These are phyloP conservation scores for Laspeyria flexula DNA, from an alignment of 2,888 invertebrate genomes.

Conservation along the genomic window DNA sequence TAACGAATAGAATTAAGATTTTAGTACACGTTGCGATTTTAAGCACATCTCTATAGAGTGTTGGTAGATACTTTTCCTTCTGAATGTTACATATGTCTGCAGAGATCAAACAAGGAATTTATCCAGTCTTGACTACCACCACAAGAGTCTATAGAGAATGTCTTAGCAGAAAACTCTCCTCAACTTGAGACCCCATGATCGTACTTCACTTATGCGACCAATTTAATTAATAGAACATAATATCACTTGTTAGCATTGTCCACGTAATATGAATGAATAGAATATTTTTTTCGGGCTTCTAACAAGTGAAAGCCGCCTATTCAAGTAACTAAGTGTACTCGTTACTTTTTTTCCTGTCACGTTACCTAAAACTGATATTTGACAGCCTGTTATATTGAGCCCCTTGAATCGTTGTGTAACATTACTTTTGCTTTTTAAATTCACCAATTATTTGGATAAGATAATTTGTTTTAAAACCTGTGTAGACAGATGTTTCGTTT, in stretches of 20 bases:
- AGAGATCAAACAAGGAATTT: too few species aligned
- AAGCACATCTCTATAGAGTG: too few species aligned
- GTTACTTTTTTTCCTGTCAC: constrained; percentile 43
- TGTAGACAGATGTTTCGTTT: constrained; percentile 2
- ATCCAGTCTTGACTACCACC: too few species aligned
- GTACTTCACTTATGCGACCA: too few species aligned
- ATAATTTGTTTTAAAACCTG: neutral
- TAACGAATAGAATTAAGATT: neutral
- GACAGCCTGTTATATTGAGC: neutral
- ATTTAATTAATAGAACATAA: neutral
- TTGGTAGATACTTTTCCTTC: too few species aligned
- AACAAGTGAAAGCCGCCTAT: constrained; percentile 54
- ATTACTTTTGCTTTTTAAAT: constrained; percentile 19
- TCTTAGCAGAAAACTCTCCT: too few species aligned
- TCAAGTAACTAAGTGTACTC: constrained; percentile 30
- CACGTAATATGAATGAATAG: neutral
- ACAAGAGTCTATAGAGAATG: too few species aligned
- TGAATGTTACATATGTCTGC: too few species aligned
- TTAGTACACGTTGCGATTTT: too few species aligned
- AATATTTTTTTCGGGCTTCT: constrained; percentile 16
- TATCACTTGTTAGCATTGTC: neutral
- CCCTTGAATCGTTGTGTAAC: constrained; percentile 36
- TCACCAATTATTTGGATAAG: constrained; percentile 6
- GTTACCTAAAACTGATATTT: constrained; percentile 16
- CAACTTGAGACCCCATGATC: too few species aligned